Evolutionary conservation across 2,888 invertebrate genomes (phyloP).

Genomic region (Aleiodes leptofemur): DNA sequence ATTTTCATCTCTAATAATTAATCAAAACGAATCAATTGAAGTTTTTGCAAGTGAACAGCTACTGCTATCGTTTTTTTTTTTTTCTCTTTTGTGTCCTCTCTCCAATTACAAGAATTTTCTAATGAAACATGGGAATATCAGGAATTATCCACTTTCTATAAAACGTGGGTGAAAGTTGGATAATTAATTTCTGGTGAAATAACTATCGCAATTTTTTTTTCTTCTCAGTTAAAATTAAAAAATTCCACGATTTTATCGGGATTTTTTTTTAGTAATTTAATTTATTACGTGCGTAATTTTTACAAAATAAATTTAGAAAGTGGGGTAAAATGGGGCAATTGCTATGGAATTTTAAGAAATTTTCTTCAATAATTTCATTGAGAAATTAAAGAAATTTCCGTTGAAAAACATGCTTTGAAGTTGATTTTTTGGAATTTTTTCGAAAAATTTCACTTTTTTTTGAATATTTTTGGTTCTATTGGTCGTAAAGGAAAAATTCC

Average conservation of each 20-base stretch:
- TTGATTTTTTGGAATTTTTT: too few species aligned
- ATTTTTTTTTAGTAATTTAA: background rate
- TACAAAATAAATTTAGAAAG: too few species aligned
- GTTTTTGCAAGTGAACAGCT: background rate
- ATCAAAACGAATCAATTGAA: slow-evolving; percentile 18
- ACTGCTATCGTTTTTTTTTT: slow-evolving; percentile 2
- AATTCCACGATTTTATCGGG: background rate
- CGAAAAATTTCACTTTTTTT: too few species aligned
- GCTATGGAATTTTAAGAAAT: too few species aligned
- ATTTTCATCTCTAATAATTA: background rate
- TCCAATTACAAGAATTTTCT: slow-evolving; percentile 35
- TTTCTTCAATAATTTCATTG: too few species aligned
- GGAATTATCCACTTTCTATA: slow-evolving; percentile 27
- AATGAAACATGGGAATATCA: slow-evolving; percentile 36
- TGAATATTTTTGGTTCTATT: too few species aligned
- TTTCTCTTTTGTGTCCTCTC: slow-evolving; percentile 32
- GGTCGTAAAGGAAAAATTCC: too few species aligned
- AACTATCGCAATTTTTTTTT: slow-evolving; percentile 41
- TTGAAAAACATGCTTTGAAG: too few species aligned
- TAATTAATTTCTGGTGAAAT: slow-evolving; percentile 6
- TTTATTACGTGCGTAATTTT: background rate
- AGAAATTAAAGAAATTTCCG: too few species aligned
- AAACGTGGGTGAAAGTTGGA: slow-evolving; percentile 18
- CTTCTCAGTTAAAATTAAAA: background rate
- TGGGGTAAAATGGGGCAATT: too few species aligned